Evolutionary conservation across 2,113 vertebrate genomes (phyloP).

Genomic region (Nothocercus nigrocapillus): DNA sequence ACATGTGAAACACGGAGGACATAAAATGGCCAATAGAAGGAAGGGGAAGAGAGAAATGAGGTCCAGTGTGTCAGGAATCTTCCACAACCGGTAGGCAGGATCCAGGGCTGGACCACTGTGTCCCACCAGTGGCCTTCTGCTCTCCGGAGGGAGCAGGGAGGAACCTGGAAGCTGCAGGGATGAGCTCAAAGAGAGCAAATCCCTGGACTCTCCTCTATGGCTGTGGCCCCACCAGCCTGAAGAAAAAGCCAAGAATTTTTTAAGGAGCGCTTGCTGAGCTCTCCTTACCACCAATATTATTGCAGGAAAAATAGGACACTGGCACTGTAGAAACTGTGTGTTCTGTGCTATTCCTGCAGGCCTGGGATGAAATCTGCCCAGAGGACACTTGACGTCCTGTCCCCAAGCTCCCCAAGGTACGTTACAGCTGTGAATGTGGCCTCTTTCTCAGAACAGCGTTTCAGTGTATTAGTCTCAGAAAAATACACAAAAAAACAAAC

Average conservation of each 20-base stretch:
- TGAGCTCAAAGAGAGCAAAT: background rate
- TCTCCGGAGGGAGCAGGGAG: background rate
- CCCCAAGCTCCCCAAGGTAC: background rate
- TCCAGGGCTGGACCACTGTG: background rate
- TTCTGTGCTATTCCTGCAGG: fast-evolving
- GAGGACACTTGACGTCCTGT: background rate
- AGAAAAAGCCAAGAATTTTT: background rate
- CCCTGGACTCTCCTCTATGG: background rate
- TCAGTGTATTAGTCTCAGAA: background rate
- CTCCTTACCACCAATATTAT: background rate
- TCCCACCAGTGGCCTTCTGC: background rate
- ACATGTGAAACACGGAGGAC: background rate
- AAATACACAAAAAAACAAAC: background rate
- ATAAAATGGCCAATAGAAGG: background rate
- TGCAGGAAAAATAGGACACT: background rate
- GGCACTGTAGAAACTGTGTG: fast-evolving
- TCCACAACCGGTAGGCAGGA: background rate
- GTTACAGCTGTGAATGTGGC: fast-evolving
- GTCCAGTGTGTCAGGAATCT: background rate
- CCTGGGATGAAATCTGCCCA: background rate
- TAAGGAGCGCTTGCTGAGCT: background rate
- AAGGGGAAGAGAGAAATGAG: background rate
- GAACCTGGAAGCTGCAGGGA: background rate
- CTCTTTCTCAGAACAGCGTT: background rate
- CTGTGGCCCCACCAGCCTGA: background rate